phyloP scores from a whole-genome alignment of 2,113 vertebrate genomes.

The Oreocharis arfaki region DNA sequence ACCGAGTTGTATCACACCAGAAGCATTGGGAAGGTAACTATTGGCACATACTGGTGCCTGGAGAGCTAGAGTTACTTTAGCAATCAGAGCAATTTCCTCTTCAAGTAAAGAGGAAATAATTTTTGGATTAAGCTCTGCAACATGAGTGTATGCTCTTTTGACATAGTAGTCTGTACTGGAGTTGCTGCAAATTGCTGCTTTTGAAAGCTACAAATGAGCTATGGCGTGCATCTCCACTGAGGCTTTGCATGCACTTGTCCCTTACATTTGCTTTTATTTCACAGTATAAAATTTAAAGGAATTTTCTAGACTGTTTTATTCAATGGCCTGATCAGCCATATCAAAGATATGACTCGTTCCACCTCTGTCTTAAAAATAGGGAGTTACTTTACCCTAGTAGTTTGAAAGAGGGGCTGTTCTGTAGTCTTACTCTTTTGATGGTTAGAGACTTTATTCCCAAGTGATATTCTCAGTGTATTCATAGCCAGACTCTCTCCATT shows the following conservation, averaged over 20 bases:
- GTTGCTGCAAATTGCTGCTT: background rate
- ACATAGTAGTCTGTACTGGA: background rate
- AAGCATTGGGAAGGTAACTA: background rate
- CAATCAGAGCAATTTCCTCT: background rate
- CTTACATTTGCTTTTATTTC: background rate
- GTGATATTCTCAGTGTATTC: background rate
- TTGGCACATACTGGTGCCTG: background rate
- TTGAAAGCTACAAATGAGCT: background rate
- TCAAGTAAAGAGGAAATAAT: background rate
- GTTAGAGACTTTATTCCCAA: background rate
- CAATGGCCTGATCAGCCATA: background rate
- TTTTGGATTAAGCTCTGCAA: background rate
- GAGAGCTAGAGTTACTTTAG: background rate
- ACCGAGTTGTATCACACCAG: background rate
- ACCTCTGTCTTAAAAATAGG: background rate
- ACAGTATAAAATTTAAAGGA: background rate
- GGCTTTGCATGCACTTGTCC: background rate
- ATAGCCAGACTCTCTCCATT: background rate
- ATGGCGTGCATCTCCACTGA: background rate
- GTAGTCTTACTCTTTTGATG: background rate
- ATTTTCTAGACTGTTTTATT: background rate
- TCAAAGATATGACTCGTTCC: background rate
- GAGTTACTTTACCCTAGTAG: background rate
- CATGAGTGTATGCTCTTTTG: background rate
- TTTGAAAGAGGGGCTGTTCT: background rate